A percentile compares a stretch with the other conserved stretches of the same genome.
These are phyloP conservation scores for Melinaea menophilus DNA, from an alignment of 2,888 invertebrate genomes.

Conservation along the genomic window DNA sequence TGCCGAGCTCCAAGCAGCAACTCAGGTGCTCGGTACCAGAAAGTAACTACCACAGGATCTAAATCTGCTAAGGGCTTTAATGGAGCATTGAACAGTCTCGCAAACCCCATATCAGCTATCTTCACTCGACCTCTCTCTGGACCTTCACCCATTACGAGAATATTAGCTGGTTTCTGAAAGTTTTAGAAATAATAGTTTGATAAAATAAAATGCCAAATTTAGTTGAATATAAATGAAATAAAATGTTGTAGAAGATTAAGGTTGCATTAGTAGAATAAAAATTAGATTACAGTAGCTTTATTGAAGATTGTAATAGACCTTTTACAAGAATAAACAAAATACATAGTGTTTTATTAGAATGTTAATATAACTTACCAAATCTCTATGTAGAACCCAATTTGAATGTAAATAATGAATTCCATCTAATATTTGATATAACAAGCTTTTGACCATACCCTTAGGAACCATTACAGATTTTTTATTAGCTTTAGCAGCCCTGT, in stretches of 20 bases:
- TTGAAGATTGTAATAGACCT: too few relatives aligned
- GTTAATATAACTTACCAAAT: constrained; percentile 82
- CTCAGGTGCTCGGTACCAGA: constrained; percentile 99
- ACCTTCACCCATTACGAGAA: constrained; percentile 99
- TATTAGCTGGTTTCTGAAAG: constrained; percentile 96
- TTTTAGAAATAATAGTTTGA: too few relatives aligned
- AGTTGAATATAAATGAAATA: too few relatives aligned
- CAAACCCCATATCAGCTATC: constrained; percentile 99
- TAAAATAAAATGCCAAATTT: too few relatives aligned
- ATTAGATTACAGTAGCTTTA: too few relatives aligned
- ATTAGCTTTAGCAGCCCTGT: constrained; percentile 97
- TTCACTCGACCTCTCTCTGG: constrained; percentile 97
- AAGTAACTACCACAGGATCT: constrained; percentile 99
- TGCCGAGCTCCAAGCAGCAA: constrained; percentile 95
- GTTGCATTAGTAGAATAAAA: too few relatives aligned
- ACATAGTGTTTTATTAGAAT: not conserved
- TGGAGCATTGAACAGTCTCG: constrained; percentile 97
- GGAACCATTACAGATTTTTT: constrained; percentile 98
- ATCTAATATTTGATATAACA: constrained; percentile 98
- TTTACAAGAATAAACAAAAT: too few relatives aligned
- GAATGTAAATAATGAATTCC: constrained; percentile 99
- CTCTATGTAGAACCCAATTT: constrained; percentile 99
- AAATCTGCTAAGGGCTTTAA: constrained; percentile 97
- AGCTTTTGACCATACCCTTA: constrained; percentile 98
- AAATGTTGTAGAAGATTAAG: too few relatives aligned